A percentile compares a stretch with the other conserved stretches of the same genome.
Conservation (phyloP, 1,140 invertebrate species). For the Melitaea cinxia region DNA sequence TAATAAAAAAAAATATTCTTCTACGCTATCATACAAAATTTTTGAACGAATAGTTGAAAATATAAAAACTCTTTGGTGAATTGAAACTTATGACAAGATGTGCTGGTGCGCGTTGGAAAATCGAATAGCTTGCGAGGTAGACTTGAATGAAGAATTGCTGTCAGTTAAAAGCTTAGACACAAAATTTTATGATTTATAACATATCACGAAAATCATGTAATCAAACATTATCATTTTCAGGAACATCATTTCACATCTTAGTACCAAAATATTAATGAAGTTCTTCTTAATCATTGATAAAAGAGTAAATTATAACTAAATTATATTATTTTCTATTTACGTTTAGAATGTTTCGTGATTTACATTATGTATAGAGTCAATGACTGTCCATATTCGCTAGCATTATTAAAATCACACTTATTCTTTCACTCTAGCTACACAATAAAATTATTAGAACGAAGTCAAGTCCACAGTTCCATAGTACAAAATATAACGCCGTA, state of each 20-base stretch:
- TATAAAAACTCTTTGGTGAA: slow-evolving; percentile 67
- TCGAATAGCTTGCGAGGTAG: slow-evolving; percentile 47
- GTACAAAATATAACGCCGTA: slow-evolving; percentile 5
- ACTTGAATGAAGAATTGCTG: slow-evolving; percentile 16
- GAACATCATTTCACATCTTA: no score
- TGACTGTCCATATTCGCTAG: not conserved
- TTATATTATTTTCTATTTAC: not conserved
- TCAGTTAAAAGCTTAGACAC: not conserved
- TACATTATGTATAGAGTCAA: not conserved
- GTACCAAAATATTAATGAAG: no score
- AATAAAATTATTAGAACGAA: slow-evolving; percentile 1
- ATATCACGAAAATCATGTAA: not conserved
- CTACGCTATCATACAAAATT: slow-evolving; percentile 75
- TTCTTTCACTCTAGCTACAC: slow-evolving; percentile 33
- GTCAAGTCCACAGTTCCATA: slow-evolving; percentile 11
- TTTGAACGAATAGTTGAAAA: slow-evolving; percentile 64
- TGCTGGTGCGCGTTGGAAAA: slow-evolving; percentile 61
- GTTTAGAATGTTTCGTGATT: not conserved
- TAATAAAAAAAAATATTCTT: slow-evolving; percentile 75
- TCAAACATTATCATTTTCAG: no score
- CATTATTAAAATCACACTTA: slow-evolving; percentile 5
- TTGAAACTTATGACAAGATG: slow-evolving; percentile 58
- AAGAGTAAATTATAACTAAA: not conserved
- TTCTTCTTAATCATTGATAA: not conserved
- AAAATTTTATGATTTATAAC: not conserved